phyloP scores from a whole-genome alignment of 2,797 vertebrate genomes.

The Pseudomugil tenellus region DNA sequence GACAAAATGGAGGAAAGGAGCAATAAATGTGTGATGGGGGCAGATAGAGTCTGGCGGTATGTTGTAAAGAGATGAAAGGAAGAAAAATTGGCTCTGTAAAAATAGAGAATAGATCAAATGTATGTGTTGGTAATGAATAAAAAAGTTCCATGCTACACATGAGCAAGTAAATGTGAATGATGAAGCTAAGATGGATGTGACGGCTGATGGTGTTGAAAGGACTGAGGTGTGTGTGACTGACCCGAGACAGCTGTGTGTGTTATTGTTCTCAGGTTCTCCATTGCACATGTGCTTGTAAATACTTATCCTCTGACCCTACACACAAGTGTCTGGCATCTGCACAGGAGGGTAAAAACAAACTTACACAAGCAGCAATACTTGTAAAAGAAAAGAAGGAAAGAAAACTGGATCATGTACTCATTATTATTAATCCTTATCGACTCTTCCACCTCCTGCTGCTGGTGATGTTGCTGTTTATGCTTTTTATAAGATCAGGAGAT shows the following conservation, averaged over 20 bases:
- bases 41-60: neutral
- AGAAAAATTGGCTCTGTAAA: conserved; percentile 10
- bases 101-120: conserved; percentile 10
- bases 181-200: conserved; percentile 3
- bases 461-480: conserved; percentile 9
- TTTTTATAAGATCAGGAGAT: neutral
- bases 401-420: neutral
- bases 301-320: conserved; percentile 64
- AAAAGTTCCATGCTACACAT: neutral
- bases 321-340: conserved; percentile 46
- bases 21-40: neutral
- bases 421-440: neutral
- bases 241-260: conserved; percentile 65
- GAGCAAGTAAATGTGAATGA: conserved; percentile 3
- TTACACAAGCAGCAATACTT: conserved; percentile 15
- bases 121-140: neutral
- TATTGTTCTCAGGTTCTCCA: conserved; percentile 47
- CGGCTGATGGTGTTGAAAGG: neutral
- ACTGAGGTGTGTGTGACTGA: conserved; percentile 27
- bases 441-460: neutral
- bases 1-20: conserved; percentile 6
- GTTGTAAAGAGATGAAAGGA: neutral
- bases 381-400: conserved; percentile 7
- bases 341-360: conserved; percentile 29
- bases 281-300: conserved; percentile 66